Evolutionary conservation across 2,797 vertebrate species (phyloP).

Genomic region (Natrix natrix): DNA sequence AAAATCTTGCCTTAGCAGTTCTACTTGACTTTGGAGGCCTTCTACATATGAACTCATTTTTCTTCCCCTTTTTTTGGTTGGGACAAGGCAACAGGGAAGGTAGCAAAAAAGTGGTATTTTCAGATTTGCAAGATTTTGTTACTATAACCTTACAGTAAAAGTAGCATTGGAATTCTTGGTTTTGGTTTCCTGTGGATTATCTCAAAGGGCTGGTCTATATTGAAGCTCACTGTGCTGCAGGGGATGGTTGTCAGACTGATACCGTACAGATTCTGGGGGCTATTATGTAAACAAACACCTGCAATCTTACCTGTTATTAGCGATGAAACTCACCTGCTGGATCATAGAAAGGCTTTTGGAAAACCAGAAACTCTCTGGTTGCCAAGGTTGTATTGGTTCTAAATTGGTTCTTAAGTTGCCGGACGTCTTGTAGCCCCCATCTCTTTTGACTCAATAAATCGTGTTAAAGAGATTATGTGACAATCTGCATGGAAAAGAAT

Average conservation of each 20-base stretch:
- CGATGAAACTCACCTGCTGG: background rate
- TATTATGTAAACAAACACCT: background rate
- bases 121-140: background rate
- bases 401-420: background rate
- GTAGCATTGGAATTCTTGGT: background rate
- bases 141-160: background rate
- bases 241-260: background rate
- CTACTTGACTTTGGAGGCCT: background rate
- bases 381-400: background rate
- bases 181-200: background rate
- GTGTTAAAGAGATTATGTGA: background rate
- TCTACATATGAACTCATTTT: background rate
- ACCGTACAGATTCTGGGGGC: background rate
- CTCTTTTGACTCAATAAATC: background rate
- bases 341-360: background rate
- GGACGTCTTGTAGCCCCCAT: background rate
- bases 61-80: background rate
- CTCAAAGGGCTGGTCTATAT: background rate
- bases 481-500: background rate
- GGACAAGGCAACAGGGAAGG: background rate
- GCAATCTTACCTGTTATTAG: background rate
- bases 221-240: background rate
- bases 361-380: background rate
- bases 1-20: background rate
- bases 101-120: background rate